These are phyloP conservation scores for Nasalis larvatus DNA, from an alignment of 2,113 vertebrate genomes.

Conservation along the genomic window DNA sequence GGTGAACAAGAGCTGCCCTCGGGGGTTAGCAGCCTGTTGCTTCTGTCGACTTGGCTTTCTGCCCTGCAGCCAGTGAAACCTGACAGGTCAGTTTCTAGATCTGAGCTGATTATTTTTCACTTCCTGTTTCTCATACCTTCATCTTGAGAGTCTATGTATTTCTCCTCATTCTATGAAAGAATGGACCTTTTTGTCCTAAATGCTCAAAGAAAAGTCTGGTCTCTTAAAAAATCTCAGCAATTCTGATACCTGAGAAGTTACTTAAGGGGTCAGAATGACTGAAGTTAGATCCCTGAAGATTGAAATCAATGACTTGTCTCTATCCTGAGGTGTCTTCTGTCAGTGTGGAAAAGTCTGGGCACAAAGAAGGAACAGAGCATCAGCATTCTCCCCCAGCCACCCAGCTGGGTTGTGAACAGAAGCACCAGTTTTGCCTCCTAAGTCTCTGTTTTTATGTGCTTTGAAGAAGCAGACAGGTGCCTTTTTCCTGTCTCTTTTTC, in stretches of 20 bases:
- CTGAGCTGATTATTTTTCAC: slow-evolving; percentile 14
- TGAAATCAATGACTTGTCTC: background rate
- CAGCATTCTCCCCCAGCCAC: too few species aligned
- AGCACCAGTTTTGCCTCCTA: background rate
- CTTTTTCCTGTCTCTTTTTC: background rate
- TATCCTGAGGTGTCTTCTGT: background rate
- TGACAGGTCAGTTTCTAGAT: slow-evolving; percentile 33
- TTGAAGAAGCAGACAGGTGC: background rate
- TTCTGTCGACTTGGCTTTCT: background rate
- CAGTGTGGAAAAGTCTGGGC: background rate
- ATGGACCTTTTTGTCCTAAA: background rate
- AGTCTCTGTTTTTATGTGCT: background rate
- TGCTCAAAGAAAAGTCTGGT: background rate
- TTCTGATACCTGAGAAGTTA: background rate
- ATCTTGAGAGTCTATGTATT: background rate
- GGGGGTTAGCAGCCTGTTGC: background rate
- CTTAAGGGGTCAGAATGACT: background rate
- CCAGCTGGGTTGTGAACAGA: background rate
- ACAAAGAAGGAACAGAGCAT: background rate
- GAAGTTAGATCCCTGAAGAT: background rate
- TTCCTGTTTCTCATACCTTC: slow-evolving; percentile 53
- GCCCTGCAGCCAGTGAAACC: slow-evolving; percentile 24
- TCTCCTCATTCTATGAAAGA: background rate
- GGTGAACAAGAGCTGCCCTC: background rate
- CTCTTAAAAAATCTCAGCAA: background rate